These are phyloP conservation scores for Acleris emargana DNA, from an alignment of 2,888 invertebrate species.

Conservation along the genomic window DNA sequence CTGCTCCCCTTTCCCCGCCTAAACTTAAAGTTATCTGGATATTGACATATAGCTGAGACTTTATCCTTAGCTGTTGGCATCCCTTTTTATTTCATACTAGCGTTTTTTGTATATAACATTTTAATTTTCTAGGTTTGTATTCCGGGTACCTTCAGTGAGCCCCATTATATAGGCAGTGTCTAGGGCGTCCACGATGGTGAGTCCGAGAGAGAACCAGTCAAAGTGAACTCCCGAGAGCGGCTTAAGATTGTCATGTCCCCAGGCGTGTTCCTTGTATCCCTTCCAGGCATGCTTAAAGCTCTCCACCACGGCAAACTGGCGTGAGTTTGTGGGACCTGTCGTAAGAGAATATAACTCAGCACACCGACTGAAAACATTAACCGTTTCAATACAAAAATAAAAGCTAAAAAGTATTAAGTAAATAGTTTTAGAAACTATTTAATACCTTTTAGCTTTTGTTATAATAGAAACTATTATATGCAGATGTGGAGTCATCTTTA, in stretches of 20 bases:
- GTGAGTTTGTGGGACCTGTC: conserved; percentile 89
- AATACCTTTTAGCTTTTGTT: too few species aligned
- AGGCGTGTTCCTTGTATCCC: conserved; percentile 96
- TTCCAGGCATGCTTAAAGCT: conserved; percentile 97
- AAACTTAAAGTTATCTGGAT: too few species aligned
- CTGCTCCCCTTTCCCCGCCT: too few species aligned
- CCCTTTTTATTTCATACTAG: too few species aligned
- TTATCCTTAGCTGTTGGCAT: too few species aligned
- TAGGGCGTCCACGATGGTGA: conserved; percentile 97
- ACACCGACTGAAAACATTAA: neutral
- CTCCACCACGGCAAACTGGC: conserved; percentile 93
- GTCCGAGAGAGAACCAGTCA: conserved; percentile 98
- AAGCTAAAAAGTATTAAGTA: too few species aligned
- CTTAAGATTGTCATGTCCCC: conserved; percentile 98
- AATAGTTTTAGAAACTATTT: too few species aligned
- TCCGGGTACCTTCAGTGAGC: conserved; percentile 87
- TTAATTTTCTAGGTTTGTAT: neutral
- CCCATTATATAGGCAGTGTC: conserved; percentile 99
- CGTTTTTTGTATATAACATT: too few species aligned
- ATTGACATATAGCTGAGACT: too few species aligned
- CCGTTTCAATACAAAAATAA: too few species aligned
- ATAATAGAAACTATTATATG: too few species aligned
- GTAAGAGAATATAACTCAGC: neutral
- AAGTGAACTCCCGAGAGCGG: conserved; percentile 93
- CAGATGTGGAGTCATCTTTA: too few species aligned